Evolutionary conservation across 2,113 vertebrate genomes (phyloP).

Genomic region (Nibea coibor): DNA sequence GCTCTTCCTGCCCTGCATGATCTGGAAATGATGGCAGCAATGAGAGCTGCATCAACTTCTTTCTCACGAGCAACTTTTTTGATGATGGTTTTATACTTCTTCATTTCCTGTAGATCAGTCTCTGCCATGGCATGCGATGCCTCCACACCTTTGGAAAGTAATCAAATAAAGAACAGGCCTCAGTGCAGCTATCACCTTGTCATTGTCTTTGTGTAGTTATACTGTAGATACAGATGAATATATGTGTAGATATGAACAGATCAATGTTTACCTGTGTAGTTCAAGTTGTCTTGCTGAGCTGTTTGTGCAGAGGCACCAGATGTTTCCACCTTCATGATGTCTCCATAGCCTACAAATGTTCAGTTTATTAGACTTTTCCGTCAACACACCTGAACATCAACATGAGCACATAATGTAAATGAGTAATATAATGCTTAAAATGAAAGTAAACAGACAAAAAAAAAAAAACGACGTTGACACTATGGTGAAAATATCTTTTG

Average conservation of each 20-base stretch:
- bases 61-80: not conserved
- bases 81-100: slow-evolving; percentile 16
- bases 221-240: not conserved
- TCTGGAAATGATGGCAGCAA: no score
- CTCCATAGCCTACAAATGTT: not conserved
- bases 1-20: slow-evolving; percentile 26
- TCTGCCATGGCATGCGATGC: slow-evolving; percentile 33
- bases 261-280: not conserved
- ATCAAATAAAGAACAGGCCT: no score
- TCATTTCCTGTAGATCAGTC: slow-evolving; percentile 10
- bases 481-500: no score
- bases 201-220: not conserved
- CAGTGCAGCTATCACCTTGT: no score
- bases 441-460: no score
- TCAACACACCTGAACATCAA: no score
- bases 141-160: not conserved
- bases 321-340: slow-evolving; percentile 5
- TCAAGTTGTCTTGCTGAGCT: not conserved
- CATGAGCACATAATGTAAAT: no score
- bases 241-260: not conserved
- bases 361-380: not conserved
- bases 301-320: not conserved
- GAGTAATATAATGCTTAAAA: no score
- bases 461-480: no score
- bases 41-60: no score